Base-by-base conservation (phyloP, 2,113 vertebrate species). In the Tetrax tetrax region DNA sequence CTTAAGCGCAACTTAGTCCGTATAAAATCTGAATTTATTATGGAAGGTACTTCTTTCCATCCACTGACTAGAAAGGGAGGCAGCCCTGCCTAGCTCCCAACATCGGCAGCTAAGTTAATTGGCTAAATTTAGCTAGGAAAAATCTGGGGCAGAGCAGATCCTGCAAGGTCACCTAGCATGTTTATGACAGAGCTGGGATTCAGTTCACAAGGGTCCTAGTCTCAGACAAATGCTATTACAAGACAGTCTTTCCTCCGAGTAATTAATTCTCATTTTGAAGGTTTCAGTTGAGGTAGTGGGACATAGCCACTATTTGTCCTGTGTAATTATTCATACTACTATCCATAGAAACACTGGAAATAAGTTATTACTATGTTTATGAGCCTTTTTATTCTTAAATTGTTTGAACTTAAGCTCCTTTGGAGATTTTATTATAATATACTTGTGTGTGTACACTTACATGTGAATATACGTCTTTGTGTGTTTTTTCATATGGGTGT, bases 201-300 rank as follows among this genome's bases (percentile, higher is more conserved):
- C 59, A 89, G 77, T 57, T 87, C 70, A 84, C 84, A 83, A 45
- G 75, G 81, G 53, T 87, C 48, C 31, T 80, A 77, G 70, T 93
- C 91, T 82, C 75, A 93, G 28, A 31, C 53, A 95, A 93, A 69
- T 85, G 59, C n/a, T 93, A 38, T 85, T 96, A 91, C 65, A 90
- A 87, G 84, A 61, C 61, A 89, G 25, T 85, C n/a, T 69, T 89
- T 93, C 48, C 68, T 89, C 51, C 51, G 53, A 84, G 51, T 89
- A 95, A 86, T 92, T 96, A 93, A 90, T 93, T 90, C 51, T 93
- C 66, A 86, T 93, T 96, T 93, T 96, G 79, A 96, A 95, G 64
- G 43, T 89, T 95, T 95, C 82, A 66, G 9, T 29, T 59, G 50
- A 77, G 35, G 54, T 77, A 77, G 43, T 71, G 48, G n/a, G 84